Base-by-base conservation (phyloP, 1,140 invertebrate genomes). In the Charaxes varanes region DNA sequence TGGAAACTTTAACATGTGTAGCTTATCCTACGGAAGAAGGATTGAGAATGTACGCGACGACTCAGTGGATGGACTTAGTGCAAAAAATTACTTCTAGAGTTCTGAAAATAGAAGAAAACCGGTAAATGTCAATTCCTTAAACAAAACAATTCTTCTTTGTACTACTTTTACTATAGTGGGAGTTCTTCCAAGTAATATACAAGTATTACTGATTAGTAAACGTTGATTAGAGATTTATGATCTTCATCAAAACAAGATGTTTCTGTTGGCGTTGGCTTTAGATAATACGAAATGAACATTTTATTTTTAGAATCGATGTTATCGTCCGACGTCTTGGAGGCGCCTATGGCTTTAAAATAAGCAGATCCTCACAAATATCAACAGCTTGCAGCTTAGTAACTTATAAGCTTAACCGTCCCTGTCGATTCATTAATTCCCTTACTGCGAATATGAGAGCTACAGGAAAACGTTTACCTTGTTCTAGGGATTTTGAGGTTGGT, bases 21-120 rank as follows among this genome's bases (percentile, higher is more conserved):
- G 19, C 36, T 16, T 19, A 30, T 6, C 36, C 36, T 0, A 74
- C 73, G n/a, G 90, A 92, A 71, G 88, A 91, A 72, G 88, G 89
- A 2, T 53, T 91, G 14, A 85, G 89, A 41, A 82, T 91, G 6
- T 88, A 87, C 58, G 54, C 87, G 3, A 44, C 87, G 0, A 76
- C 88, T 1, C 91, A 92, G 56, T 91, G 87, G 84, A 82, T 90
- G 11, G 88, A 92, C 57, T 57, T 81, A 1, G 62, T 65, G 2
- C 89, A 92, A 67, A 35, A 69, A 21, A 71, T 81, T 2, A 84
- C 91, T 21, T 80, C 89, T 0, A 58, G 80, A 16, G 69, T 84
- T 11, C 70, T 93, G 0, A 83, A 85, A 23, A 65, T 86, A 23
- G 69, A 73, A 15, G 42, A 50, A 13, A 74, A 66, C 88, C 4